Evolutionary conservation across 1,140 invertebrate genomes (phyloP).

Genomic region (Trialeurodes vaporariorum): DNA sequence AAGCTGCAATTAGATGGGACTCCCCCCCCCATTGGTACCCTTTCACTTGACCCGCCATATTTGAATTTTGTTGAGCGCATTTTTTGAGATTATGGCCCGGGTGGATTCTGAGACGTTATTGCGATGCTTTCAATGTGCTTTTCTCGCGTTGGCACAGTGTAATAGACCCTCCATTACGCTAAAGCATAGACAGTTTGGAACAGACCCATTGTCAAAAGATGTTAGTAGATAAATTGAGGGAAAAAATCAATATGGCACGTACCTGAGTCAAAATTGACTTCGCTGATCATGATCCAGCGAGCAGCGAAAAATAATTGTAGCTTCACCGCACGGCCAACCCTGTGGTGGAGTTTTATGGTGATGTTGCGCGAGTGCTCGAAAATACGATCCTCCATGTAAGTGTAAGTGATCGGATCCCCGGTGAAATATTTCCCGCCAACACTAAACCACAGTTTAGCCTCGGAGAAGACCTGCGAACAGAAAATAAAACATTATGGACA

Average conservation of each 20-base stretch:
- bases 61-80: too few relatives aligned
- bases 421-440: constrained; percentile 64
- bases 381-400: constrained; percentile 63
- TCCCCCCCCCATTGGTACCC: too few relatives aligned
- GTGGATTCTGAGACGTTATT: too few relatives aligned
- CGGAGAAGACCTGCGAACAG: constrained; percentile 53
- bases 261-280: constrained; percentile 72
- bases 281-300: constrained; percentile 81
- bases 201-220: neutral
- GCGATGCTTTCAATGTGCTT: too few relatives aligned
- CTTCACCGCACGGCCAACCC: constrained; percentile 69
- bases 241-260: constrained; percentile 26
- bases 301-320: constrained; percentile 68
- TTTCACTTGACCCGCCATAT: too few relatives aligned
- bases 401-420: constrained; percentile 59
- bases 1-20: too few relatives aligned
- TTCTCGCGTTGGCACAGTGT: too few relatives aligned
- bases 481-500: too few relatives aligned
- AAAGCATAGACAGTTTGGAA: neutral
- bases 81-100: too few relatives aligned
- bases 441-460: constrained; percentile 67
- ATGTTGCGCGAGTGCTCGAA: constrained; percentile 74
- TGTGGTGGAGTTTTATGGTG: constrained; percentile 68
- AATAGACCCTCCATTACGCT: too few relatives aligned
- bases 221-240: neutral